Conservation (phyloP, 2,888 invertebrate species). For the Amphipoea oculea region DNA sequence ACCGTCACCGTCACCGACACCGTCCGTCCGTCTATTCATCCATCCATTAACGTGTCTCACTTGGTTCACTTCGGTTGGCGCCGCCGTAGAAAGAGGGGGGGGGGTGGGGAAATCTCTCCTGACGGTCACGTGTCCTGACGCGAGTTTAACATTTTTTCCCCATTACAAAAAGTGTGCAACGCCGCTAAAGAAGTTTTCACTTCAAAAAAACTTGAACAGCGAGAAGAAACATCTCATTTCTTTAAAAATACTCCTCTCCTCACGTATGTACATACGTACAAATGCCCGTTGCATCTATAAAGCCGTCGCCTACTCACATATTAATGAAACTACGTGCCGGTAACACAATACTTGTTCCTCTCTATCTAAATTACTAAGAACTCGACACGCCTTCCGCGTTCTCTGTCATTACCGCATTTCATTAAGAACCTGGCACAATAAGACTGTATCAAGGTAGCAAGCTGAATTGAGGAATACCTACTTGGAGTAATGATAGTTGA, state of each 20-base stretch:
- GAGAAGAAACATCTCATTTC: background rate
- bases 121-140: no score
- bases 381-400: constrained; percentile 31
- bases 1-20: no score
- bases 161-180: no score
- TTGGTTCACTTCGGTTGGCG: no score
- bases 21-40: no score
- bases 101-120: no score
- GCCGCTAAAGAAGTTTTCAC: no score
- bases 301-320: constrained; percentile 23
- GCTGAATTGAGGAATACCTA: constrained; percentile 27
- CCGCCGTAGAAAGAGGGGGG: no score
- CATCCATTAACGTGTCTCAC: no score
- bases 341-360: constrained; percentile 25
- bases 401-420: constrained; percentile 52
- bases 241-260: constrained; percentile 8
- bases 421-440: constrained; percentile 34
- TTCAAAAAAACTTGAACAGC: background rate
- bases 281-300: constrained; percentile 24
- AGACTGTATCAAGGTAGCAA: background rate
- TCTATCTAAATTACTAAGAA: constrained; percentile 48
- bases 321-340: constrained; percentile 44
- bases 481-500: background rate
- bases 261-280: background rate
- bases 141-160: no score